Percentiles rank a stretch among this genome's conserved stretches.
Conservation (phyloP, 1,140 invertebrate species). For the Anadara kagoshimensis region DNA sequence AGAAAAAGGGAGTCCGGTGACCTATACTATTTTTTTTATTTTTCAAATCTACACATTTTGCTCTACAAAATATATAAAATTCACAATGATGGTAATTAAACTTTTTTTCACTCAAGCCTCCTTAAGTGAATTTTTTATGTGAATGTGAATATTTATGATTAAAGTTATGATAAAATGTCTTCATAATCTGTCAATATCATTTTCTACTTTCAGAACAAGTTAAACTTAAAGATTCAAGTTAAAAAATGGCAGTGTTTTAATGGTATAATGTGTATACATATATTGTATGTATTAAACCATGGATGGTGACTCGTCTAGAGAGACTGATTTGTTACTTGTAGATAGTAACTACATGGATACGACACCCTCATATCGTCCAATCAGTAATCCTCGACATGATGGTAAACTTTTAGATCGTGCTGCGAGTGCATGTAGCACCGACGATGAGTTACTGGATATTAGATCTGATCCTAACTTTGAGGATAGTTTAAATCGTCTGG, state of each 20-base stretch:
- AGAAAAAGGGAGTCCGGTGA: too few species aligned
- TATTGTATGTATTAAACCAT: neutral
- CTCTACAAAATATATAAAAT: too few species aligned
- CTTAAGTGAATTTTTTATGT: too few species aligned
- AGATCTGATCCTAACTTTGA: slow-evolving; percentile 1
- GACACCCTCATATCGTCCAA: slow-evolving; percentile 3
- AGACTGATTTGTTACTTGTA: slow-evolving; percentile 40
- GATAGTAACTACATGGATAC: slow-evolving; percentile 12
- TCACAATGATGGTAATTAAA: too few species aligned
- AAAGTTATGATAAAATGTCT: too few species aligned
- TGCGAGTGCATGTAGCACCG: slow-evolving; percentile 28
- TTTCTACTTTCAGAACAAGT: neutral
- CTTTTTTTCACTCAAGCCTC: too few species aligned
- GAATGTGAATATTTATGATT: too few species aligned
- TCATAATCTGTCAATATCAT: too few species aligned
- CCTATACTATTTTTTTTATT: too few species aligned
- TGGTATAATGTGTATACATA: neutral
- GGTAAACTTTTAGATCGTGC: slow-evolving; percentile 12
- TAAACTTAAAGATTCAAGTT: neutral
- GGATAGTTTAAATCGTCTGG: neutral
- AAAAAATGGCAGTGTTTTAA: neutral
- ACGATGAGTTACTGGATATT: slow-evolving; percentile 40
- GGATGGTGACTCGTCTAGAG: slow-evolving; percentile 16
- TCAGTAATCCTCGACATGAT: neutral
- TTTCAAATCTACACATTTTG: too few species aligned